Conservation (phyloP, 1,140 invertebrate species). For the Nephila pilipes region DNA sequence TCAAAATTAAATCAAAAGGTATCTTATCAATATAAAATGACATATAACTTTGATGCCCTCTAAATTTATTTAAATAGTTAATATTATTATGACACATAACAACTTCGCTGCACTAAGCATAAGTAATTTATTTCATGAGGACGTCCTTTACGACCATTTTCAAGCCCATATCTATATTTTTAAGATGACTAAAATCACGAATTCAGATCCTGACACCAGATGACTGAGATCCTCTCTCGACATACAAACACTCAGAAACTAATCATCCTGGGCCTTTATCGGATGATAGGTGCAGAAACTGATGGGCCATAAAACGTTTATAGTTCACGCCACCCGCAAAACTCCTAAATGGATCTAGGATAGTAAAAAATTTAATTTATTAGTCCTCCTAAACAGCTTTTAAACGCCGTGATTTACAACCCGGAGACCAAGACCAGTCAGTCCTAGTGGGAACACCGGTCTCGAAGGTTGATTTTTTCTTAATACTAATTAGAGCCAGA, state of each 20-base stretch:
- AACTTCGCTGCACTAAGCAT: not conserved
- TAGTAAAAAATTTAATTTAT: constrained; percentile 74
- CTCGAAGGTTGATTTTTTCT: constrained; percentile 49
- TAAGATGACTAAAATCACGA: constrained; percentile 14
- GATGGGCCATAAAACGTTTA: constrained; percentile 67
- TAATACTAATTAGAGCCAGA: constrained; percentile 71
- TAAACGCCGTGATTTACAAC: constrained; percentile 73
- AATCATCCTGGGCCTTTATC: constrained; percentile 55
- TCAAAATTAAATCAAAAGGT: too few relatives aligned
- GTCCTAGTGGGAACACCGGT: not conserved
- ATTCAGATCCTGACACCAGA: not conserved
- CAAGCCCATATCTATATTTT: not conserved
- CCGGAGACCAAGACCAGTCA: not conserved
- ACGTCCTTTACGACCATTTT: not conserved
- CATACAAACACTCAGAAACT: constrained; percentile 68
- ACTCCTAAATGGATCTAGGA: constrained; percentile 57
- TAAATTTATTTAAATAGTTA: not conserved
- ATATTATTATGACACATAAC: not conserved
- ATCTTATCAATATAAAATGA: too few relatives aligned
- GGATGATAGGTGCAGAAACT: constrained; percentile 72
- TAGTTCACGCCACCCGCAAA: constrained; percentile 38
- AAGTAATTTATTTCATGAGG: not conserved
- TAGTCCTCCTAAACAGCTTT: constrained; percentile 64
- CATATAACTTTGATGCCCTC: too few relatives aligned
- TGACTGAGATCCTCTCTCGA: not conserved